Conservation (phyloP, 1,140 invertebrate genomes). For the Tetramorium simillimum region DNA sequence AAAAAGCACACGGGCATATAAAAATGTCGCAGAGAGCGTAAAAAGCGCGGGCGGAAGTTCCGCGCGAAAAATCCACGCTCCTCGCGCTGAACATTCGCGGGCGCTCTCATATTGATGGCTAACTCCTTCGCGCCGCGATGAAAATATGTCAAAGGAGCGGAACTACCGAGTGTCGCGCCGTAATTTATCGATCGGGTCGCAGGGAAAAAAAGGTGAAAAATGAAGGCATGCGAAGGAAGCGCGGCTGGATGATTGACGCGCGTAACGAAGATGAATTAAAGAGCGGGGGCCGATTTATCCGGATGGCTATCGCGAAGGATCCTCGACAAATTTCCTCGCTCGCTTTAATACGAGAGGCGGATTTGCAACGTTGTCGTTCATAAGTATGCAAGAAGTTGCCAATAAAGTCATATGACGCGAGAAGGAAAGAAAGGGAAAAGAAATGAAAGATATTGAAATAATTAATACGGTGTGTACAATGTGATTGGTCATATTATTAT, state of each 20-base stretch:
- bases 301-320: slow-evolving; percentile 26
- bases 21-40: slow-evolving; percentile 15
- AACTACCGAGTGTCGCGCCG: slow-evolving; percentile 37
- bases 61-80: slow-evolving; percentile 7
- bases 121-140: slow-evolving; percentile 30
- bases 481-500: background rate
- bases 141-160: slow-evolving; percentile 47
- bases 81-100: background rate
- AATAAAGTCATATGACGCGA: background rate
- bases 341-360: slow-evolving; percentile 16
- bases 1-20: background rate
- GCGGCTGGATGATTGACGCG: slow-evolving; percentile 62
- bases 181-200: slow-evolving; percentile 65
- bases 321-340: slow-evolving; percentile 50
- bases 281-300: slow-evolving; percentile 33
- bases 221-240: slow-evolving; percentile 29
- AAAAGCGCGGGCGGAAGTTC: slow-evolving; percentile 10
- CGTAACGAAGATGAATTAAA: slow-evolving; percentile 72
- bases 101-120: background rate
- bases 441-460: background rate
- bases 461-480: background rate
- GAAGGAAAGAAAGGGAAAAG: background rate
- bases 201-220: slow-evolving; percentile 66
- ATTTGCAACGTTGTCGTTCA: background rate
- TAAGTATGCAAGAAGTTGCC: background rate